Evolutionary conservation across 2,113 vertebrate species (phyloP).

Genomic region (Catagonus wagneri): DNA sequence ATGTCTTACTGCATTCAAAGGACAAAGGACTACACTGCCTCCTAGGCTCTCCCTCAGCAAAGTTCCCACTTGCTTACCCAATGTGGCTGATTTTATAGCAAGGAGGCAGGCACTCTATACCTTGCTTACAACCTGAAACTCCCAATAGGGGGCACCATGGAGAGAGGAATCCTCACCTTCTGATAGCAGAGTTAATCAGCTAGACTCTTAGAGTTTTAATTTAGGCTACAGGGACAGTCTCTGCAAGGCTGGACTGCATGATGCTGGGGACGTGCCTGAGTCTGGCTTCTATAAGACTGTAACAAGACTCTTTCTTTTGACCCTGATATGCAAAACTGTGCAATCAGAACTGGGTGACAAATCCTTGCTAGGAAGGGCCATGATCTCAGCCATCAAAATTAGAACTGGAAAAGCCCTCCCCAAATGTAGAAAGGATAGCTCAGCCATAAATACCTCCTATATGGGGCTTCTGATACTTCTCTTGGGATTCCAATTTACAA

Average conservation of each 20-base stretch:
- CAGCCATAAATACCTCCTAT: neutral
- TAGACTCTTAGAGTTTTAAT: constrained; percentile 13
- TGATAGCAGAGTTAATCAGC: neutral
- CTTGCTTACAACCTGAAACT: neutral
- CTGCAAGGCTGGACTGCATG: neutral
- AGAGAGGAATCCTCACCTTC: neutral
- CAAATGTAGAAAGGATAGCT: constrained; percentile 26
- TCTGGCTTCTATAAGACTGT: constrained; percentile 56
- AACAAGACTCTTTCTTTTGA: constrained; percentile 67
- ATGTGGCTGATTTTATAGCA: neutral
- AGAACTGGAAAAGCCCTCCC: constrained; percentile 71
- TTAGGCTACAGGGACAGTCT: neutral
- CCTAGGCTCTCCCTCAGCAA: neutral
- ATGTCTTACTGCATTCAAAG: neutral
- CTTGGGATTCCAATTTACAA: constrained; percentile 28
- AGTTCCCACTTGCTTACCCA: neutral
- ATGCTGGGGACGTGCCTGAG: neutral
- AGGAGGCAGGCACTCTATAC: neutral
- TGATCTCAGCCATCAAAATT: constrained; percentile 80
- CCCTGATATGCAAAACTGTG: constrained; percentile 69
- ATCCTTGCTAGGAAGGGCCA: constrained; percentile 59
- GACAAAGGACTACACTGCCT: neutral
- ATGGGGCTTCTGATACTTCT: neutral
- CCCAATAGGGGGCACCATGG: neutral
- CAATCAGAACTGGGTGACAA: constrained; percentile 61